Base-by-base conservation (phyloP, 2,888 invertebrate genomes). In the Trachelus tabidus region DNA sequence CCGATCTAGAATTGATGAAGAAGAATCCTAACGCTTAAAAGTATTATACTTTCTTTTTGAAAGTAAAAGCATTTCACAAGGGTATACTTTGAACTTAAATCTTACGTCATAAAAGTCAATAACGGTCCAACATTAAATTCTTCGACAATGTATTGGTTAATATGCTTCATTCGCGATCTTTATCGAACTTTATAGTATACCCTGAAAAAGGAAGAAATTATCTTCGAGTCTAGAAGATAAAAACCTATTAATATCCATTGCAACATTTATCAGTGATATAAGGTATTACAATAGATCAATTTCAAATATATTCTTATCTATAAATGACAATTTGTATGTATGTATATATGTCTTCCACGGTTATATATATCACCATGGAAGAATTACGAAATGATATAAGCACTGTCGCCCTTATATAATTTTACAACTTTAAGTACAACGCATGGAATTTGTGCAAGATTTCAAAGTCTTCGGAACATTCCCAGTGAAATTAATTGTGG, bases 1-100 rank as follows among this genome's bases (percentile, higher is more conserved):
- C 97, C 0, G 99, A 99, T 92, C 93, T 99, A 68, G 95, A 94
- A 85, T 93, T 99, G 78, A 99, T 99, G 99, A 96, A 94, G 89
- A 94, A 94, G 84, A 96, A 99, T 93, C 98, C 99, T 9, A 94
- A 94, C 85, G 99, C 99, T 81, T 99, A 94, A 87, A 75, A 71
- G 31, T 31, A 31, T 71, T 71, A 71, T 34, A 71, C 34, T 34
- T 33, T 33, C 34, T 23, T 33, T 4, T 12, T 71, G 12, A 33
- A 71, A 31, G 71, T 71, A 12, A 71, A 71, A 12, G 31, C 23
- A 30, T 71, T 71, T 40, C 23, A 2, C 23, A 23, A 23, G 56
- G 56, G 56, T 56, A 56, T 56, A 56, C 56, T 56, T 9, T 23
- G 56, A 56, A 9, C 9, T 23, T 56, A 23, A 56, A 56, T 56